These are phyloP conservation scores for Thymelicus lineola DNA, from an alignment of 2,888 invertebrate species.

Conservation along the genomic window DNA sequence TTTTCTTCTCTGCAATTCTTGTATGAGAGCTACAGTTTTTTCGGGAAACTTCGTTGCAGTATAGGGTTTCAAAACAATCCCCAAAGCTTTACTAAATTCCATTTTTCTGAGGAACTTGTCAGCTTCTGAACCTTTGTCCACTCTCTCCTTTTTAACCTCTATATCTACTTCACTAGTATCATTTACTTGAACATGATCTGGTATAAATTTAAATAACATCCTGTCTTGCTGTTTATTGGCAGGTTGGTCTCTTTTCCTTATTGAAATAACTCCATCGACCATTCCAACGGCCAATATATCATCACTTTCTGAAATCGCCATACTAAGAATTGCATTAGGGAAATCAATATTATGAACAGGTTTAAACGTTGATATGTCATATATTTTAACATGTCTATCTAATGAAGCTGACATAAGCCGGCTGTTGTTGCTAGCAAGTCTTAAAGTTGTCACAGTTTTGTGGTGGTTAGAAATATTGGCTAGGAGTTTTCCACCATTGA, in stretches of 20 bases:
- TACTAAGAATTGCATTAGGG: conserved; percentile 95
- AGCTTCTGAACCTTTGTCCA: conserved; percentile 81
- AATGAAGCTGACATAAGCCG: conserved; percentile 95
- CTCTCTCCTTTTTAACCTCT: conserved; percentile 71
- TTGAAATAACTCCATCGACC: conserved; percentile 96
- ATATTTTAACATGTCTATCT: conserved; percentile 97
- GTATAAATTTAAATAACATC: conserved; percentile 79
- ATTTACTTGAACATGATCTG: conserved; percentile 65
- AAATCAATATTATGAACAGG: conserved; percentile 95
- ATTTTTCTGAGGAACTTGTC: conserved; percentile 92
- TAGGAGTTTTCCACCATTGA: conserved; percentile 94
- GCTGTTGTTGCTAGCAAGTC: conserved; percentile 92
- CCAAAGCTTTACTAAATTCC: conserved; percentile 92
- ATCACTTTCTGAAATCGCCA: conserved; percentile 91
- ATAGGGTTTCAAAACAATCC: conserved; percentile 86
- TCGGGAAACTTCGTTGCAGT: conserved; percentile 89
- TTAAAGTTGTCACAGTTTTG: conserved; percentile 96
- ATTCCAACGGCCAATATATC: conserved; percentile 95
- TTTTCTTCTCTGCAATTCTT: conserved; percentile 94
- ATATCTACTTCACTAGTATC: conserved; percentile 72
- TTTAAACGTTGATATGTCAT: conserved; percentile 94
- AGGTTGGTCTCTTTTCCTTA: conserved; percentile 90
- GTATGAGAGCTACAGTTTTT: conserved; percentile 91
- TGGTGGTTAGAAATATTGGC: conserved; percentile 96
- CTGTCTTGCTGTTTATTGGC: conserved; percentile 63